Base-by-base conservation (phyloP, 1,140 invertebrate genomes). In the Panulirus ornatus region DNA sequence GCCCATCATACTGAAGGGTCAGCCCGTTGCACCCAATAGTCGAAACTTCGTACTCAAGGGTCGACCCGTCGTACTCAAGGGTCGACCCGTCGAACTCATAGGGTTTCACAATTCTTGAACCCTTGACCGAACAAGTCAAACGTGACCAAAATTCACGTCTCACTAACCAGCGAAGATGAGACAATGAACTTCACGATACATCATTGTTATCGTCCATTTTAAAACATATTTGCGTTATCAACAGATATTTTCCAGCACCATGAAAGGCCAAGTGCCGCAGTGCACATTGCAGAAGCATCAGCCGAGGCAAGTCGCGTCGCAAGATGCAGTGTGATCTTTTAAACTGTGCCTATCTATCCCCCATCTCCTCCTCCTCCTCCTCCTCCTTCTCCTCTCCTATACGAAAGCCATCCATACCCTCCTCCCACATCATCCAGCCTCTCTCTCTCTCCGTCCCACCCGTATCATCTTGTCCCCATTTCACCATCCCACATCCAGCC, bases 351-450 rank as follows among this genome's bases (percentile, higher is more conserved):
- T 58, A 2, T 81, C 78, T 27, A 30, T 19, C 19, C 44, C 36
- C 27, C 51, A 51, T 81, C 36, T 81, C 14, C 44, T 30, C 44
- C n/a, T 34, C 30, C 78, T 79, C 47, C 78, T 14, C 16, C 78
- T 58, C 51, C 27, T 38, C 44, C 40, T 81, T 36, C 47, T 19
- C 42, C 40, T 19, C 27, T 58, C 51, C 14, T 42, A 27, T 44
- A 42, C 5, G 3, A 34, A 14, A 30, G 8, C 78, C 27, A 22
- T 38, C 78, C 14, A 34, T 38, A 19, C 40, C 47, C n/a, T 38
- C 22, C n/a, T 42, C 30, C 47, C 44, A 44, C 78, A 16, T 22
- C 47, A n/a, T 54, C 44, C 40, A 5, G 3, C 76, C 11, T 40
- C 22, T 19, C 78, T 16, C n/a, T n/a, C 34, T 40, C 73, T 40